These are phyloP conservation scores for Bombus superbus DNA, from an alignment of 1,140 invertebrate species.

Conservation along the genomic window DNA sequence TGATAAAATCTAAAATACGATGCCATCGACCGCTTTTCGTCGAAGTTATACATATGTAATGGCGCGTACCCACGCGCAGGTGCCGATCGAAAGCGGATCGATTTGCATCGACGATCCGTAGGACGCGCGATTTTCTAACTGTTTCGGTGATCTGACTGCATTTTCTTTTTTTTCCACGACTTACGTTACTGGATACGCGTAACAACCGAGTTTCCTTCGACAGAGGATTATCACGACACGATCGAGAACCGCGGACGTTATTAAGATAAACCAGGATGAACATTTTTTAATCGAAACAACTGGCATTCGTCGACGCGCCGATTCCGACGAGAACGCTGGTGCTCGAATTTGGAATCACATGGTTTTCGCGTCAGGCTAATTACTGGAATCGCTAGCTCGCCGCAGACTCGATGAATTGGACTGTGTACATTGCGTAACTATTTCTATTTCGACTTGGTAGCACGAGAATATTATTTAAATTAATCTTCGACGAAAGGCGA, in stretches of 20 bases:
- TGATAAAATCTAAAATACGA: conserved; percentile 62
- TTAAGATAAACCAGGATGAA: not conserved
- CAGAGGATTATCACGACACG: not conserved
- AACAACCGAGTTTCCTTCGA: not conserved
- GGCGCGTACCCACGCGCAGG: conserved; percentile 63
- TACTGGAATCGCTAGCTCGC: not conserved
- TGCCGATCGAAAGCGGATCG: conserved; percentile 50
- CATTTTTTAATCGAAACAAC: conserved; percentile 14
- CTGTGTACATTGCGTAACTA: not conserved
- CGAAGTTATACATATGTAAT: conserved; percentile 66
- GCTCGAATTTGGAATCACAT: conserved; percentile 7
- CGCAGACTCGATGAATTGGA: not conserved
- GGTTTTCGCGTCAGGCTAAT: not conserved
- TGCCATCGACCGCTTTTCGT: conserved; percentile 57
- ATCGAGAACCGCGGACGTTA: not conserved
- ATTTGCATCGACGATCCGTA: conserved; percentile 56
- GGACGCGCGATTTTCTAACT: conserved; percentile 33
- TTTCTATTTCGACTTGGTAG: not conserved
- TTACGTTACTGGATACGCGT: conserved; percentile 7
- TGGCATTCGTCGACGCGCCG: not conserved
- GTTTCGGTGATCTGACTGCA: conserved; percentile 15
- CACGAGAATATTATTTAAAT: not conserved
- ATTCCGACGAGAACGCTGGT: not conserved
- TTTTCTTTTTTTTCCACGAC: not conserved
- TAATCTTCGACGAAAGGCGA: no score